phyloP scores from a whole-genome alignment of 2,888 invertebrate species.

The Cantharis nigra region DNA sequence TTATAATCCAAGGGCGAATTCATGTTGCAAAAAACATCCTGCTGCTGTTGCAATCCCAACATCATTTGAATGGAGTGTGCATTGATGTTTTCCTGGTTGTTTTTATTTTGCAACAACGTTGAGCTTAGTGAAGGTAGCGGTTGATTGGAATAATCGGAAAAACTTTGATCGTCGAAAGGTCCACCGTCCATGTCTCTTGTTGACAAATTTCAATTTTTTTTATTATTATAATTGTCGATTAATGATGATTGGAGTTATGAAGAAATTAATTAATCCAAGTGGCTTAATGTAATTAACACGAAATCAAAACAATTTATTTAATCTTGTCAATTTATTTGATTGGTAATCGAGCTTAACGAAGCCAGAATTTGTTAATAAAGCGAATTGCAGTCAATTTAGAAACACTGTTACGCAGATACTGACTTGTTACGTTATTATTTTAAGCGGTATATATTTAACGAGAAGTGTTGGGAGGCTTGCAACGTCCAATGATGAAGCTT shows the following conservation, averaged over 20 bases:
- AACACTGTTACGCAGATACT: conserved; percentile 48
- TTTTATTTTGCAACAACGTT: conserved; percentile 50
- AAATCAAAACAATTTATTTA: conserved; percentile 53
- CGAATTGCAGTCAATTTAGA: conserved; percentile 47
- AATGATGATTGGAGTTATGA: conserved; percentile 18
- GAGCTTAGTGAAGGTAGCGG: conserved; percentile 55
- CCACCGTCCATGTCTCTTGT: conserved; percentile 68
- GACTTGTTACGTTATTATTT: conserved; percentile 57
- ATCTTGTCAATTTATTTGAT: conserved; percentile 46
- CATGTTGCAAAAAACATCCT: conserved; percentile 55
- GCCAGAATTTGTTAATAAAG: conserved; percentile 33
- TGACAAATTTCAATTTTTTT: conserved; percentile 9
- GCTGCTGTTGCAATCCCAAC: conserved; percentile 60
- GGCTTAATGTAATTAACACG: conserved; percentile 39
- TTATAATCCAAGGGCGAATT: conserved; percentile 57
- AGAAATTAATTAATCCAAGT: conserved; percentile 36
- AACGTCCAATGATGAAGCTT: conserved; percentile 14
- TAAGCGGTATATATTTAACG: conserved; percentile 59
- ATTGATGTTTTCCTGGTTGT: conserved; percentile 57
- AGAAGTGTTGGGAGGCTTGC: conserved; percentile 48
- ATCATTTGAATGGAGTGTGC: conserved; percentile 71
- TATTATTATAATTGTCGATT: conserved; percentile 1
- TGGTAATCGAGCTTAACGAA: conserved; percentile 43
- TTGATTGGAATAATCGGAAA: conserved; percentile 72
- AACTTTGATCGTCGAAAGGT: conserved; percentile 79